Percentiles rank a stretch among this genome's conserved stretches.
Conservation (phyloP, 2,888 invertebrate genomes). For the Litoditis marina region DNA sequence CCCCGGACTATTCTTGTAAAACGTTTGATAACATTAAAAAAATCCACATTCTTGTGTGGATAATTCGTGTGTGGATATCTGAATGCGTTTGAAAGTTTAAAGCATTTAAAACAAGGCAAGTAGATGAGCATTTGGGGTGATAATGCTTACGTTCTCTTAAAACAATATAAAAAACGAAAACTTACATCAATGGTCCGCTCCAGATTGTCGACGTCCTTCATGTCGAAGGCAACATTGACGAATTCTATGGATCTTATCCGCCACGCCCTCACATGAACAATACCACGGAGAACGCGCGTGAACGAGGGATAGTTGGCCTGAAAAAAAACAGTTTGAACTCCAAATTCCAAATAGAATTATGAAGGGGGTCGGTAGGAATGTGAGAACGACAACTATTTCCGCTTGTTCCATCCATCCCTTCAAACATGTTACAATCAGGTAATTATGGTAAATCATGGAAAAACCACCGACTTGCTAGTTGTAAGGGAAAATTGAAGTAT, state of each 20-base stretch:
- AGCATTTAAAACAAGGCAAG: background rate
- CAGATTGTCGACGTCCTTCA: conserved; percentile 41
- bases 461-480: too few relatives aligned
- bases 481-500: too few relatives aligned
- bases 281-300: conserved; percentile 29
- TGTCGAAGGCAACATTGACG: conserved; percentile 44
- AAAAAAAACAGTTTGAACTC: background rate
- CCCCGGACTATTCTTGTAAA: too few relatives aligned
- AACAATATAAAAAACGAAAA: background rate
- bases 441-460: too few relatives aligned
- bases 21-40: too few relatives aligned
- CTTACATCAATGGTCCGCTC: conserved; percentile 41
- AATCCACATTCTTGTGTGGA: too few relatives aligned
- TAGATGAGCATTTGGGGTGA: background rate
- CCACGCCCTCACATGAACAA: conserved; percentile 46
- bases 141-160: too few relatives aligned
- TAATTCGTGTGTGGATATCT: too few relatives aligned
- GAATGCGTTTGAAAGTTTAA: too few relatives aligned
- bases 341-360: background rate
- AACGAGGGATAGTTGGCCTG: conserved; percentile 30
- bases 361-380: too few relatives aligned
- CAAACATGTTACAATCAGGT: too few relatives aligned
- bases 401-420: background rate
- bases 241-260: conserved; percentile 47
- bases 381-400: too few relatives aligned